These are phyloP conservation scores for Eleutherodactylus coqui DNA, from an alignment of 2,797 vertebrate species.

Conservation along the genomic window DNA sequence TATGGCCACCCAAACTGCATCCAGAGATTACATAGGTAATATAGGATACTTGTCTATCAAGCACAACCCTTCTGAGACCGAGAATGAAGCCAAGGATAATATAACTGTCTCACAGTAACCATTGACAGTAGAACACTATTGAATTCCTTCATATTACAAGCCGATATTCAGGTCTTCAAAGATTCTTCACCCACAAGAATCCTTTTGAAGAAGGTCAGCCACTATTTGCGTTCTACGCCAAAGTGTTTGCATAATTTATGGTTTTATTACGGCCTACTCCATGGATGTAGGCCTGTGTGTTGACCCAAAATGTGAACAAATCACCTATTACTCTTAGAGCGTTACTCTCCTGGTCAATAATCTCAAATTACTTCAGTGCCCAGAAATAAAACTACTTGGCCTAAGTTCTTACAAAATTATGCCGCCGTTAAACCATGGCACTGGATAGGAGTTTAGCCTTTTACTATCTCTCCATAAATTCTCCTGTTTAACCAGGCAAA, in stretches of 20 bases:
- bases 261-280: constrained; percentile 3
- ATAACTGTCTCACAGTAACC: background rate
- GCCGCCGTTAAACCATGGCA: constrained; percentile 38
- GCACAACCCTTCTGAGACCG: background rate
- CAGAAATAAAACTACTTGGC: constrained; percentile 37
- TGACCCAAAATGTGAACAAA: constrained; percentile 10
- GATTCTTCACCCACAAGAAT: background rate
- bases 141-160: background rate
- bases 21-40: no score
- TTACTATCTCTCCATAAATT: constrained; percentile 51
- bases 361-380: constrained; percentile 37
- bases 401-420: constrained; percentile 33
- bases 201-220: background rate
- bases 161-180: background rate
- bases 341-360: constrained; percentile 7
- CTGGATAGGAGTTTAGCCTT: constrained; percentile 36
- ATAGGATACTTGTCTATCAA: background rate
- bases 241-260: constrained; percentile 26
- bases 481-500: constrained; percentile 66
- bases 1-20: no score
- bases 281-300: background rate
- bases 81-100: background rate
- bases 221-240: background rate
- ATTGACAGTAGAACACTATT: background rate
- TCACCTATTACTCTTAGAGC: constrained; percentile 7